These are phyloP conservation scores for Ceyx melanurus DNA, from an alignment of 2,113 vertebrate genomes.

Conservation along the genomic window DNA sequence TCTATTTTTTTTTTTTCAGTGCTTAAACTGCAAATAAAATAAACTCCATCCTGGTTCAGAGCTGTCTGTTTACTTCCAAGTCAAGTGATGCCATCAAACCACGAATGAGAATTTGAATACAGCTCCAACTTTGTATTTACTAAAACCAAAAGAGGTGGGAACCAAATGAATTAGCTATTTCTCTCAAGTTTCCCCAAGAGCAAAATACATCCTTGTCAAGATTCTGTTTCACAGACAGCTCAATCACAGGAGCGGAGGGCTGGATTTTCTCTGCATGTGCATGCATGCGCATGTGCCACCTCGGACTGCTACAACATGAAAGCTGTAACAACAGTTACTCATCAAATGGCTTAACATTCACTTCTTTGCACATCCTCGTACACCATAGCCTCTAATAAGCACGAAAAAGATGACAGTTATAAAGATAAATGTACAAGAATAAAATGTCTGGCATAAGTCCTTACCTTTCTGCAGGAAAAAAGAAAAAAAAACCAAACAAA, in stretches of 20 bases:
- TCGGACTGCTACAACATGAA: slow-evolving; percentile 45
- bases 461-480: slow-evolving; percentile 74
- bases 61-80: slow-evolving; percentile 68
- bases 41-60: slow-evolving; percentile 72
- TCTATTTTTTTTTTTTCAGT: slow-evolving; percentile 81
- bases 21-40: slow-evolving; percentile 69
- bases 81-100: not conserved
- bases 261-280: slow-evolving; percentile 49
- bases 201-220: slow-evolving; percentile 47
- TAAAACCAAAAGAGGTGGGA: slow-evolving; percentile 48
- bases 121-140: slow-evolving; percentile 27
- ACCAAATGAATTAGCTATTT: slow-evolving; percentile 42
- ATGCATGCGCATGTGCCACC: slow-evolving; percentile 49
- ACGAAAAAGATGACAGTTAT: slow-evolving; percentile 28
- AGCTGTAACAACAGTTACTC: slow-evolving; percentile 50
- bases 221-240: slow-evolving; percentile 68
- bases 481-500: not conserved
- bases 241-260: slow-evolving; percentile 69
- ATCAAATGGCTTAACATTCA: slow-evolving; percentile 54
- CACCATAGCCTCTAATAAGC: slow-evolving; percentile 63
- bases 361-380: slow-evolving; percentile 61
- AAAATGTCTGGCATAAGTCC: slow-evolving; percentile 31
- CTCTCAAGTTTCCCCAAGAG: slow-evolving; percentile 56
- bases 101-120: slow-evolving; percentile 18
- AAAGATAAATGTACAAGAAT: slow-evolving; percentile 50